Conservation (phyloP, 1,140 invertebrate species). For the Linepithema humile region DNA sequence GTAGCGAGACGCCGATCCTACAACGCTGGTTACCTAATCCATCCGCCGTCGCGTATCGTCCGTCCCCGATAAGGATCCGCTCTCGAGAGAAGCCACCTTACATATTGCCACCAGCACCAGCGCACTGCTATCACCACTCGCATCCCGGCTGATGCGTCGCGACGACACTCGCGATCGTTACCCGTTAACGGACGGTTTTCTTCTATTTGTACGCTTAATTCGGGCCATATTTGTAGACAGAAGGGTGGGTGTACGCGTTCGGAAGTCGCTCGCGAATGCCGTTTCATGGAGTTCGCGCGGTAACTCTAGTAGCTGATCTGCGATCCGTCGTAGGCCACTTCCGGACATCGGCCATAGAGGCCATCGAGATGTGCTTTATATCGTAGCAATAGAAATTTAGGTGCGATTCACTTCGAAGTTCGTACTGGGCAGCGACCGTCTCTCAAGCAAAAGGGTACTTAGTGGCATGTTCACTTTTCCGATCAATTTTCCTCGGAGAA, state of each 20-base stretch:
- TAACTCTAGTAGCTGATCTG: neutral
- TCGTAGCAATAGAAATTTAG: constrained; percentile 42
- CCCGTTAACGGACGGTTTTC: constrained; percentile 12
- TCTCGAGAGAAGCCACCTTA: constrained; percentile 3
- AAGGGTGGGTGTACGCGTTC: neutral
- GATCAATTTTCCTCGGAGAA: neutral
- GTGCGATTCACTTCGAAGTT: constrained; percentile 15
- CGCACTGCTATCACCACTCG: neutral
- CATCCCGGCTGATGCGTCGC: constrained; percentile 9
- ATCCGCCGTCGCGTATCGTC: constrained; percentile 55
- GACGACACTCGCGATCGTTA: constrained; percentile 6
- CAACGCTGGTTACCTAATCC: constrained; percentile 42
- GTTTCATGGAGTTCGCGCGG: neutral
- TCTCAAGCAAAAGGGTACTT: constrained; percentile 12
- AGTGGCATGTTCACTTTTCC: neutral
- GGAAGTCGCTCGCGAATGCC: neutral
- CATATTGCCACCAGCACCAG: neutral
- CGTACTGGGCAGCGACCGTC: constrained; percentile 33
- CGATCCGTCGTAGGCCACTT: constrained; percentile 21
- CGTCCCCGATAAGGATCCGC: constrained; percentile 67
- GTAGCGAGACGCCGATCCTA: constrained; percentile 32
- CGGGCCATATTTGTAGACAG: constrained; percentile 37
- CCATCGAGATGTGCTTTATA: constrained; percentile 38
- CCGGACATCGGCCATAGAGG: neutral
- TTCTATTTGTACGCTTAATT: constrained; percentile 40